Base-by-base conservation (phyloP, 2,797 vertebrate genomes). In the Hirundo rustica region DNA sequence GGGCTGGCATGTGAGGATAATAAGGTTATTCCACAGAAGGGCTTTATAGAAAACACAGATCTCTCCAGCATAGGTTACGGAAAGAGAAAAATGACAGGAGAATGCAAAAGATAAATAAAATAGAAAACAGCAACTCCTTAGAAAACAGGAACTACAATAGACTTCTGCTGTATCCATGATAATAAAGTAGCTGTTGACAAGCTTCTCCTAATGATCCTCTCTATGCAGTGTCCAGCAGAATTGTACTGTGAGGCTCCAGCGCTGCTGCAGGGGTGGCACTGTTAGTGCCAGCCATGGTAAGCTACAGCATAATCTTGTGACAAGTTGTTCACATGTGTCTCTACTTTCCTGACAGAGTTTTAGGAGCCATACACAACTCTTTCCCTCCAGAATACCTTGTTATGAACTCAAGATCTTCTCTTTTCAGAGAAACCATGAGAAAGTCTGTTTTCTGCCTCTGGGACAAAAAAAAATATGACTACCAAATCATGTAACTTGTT, bases 311-410 rank as follows among this genome's bases (percentile, higher is more conserved):
- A 77, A 86, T 53, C 60, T 79, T 80, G 51, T 80, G 79, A 88
- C 71, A 83, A 85, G 76, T 68, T 84, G 91, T 91, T 87, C 76
- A 51, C 55, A 87, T 50, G 50, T 86, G 76, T 77, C 76, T 72
- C 54, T 48, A 3, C 51, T 44, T 71, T 87, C 36, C 47, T 92
- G 67, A 84, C 70, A 89, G 53, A 30, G 62, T 53, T 81, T 65
- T 45, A 48, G 68, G 75, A 93, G 68, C 12, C 23, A 67, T 32
- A 77, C 36, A 58, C 86, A 85, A 47, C 34, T 54, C 77, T 9
- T 53, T 36, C 40, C 30, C 54, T 85, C 53, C 34, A 47, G 78
- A 89, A 60, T 42, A 30, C 13, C 47, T 42, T 20, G 22, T 32
- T 42, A 64, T 62, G 81, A 94, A 83, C 75, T 65, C 48, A 62